Evolutionary conservation across 2,888 invertebrate species (phyloP).

Genomic region (Sinotaia quadrata): DNA sequence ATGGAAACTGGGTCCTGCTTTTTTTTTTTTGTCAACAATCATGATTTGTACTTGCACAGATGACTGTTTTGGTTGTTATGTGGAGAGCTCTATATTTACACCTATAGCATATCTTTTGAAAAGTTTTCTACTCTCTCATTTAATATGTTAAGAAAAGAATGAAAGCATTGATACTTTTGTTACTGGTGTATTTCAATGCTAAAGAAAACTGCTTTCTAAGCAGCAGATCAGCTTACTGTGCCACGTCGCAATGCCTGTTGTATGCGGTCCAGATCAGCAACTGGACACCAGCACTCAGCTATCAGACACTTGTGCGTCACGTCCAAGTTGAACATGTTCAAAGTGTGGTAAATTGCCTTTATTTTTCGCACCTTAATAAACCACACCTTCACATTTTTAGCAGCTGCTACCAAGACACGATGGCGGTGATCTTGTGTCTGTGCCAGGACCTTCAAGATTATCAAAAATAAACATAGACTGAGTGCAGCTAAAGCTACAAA

Average conservation of each 20-base stretch:
- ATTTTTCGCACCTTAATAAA: slow-evolving; percentile 96
- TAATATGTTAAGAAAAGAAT: too few species aligned
- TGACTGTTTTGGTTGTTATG: too few species aligned
- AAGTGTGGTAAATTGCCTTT: slow-evolving; percentile 98
- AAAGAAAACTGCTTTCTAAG: too few species aligned
- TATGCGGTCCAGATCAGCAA: slow-evolving; percentile 92
- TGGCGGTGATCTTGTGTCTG: slow-evolving; percentile 90
- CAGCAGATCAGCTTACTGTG: slow-evolving; percentile 79
- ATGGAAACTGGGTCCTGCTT: too few species aligned
- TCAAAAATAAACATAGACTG: not conserved
- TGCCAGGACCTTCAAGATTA: slow-evolving; percentile 62
- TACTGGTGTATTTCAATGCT: too few species aligned
- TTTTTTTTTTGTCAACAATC: too few species aligned
- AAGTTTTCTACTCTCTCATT: too few species aligned
- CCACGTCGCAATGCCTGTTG: slow-evolving; percentile 94
- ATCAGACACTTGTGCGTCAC: slow-evolving; percentile 99
- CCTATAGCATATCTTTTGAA: too few species aligned
- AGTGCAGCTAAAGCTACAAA: too few species aligned
- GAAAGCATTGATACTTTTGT: too few species aligned
- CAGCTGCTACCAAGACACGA: slow-evolving; percentile 95
- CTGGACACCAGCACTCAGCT: slow-evolving; percentile 98
- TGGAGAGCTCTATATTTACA: too few species aligned
- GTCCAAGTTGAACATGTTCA: slow-evolving; percentile 98
- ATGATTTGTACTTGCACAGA: too few species aligned
- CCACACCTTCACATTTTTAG: slow-evolving; percentile 99